Conservation (phyloP, 2,113 vertebrate species). For the Candoia aspera region DNA sequence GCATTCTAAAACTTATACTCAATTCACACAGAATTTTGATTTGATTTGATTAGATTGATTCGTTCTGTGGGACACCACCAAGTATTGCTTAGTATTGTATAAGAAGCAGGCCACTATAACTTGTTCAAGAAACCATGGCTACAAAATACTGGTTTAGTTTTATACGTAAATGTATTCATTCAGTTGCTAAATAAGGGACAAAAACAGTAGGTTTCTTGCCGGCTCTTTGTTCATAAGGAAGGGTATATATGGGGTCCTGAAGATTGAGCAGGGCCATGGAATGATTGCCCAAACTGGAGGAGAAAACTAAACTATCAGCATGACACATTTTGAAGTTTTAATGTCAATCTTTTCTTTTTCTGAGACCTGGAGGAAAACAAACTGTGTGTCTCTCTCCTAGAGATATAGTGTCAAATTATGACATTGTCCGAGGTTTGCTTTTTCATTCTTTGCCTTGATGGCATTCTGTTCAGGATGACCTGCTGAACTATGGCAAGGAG, state of each 20-base stretch:
- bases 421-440: constrained; percentile 1
- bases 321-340: not conserved
- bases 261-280: not conserved
- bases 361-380: not conserved
- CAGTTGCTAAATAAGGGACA: not conserved
- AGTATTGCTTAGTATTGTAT: not conserved
- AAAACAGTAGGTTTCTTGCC: not conserved
- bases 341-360: not conserved
- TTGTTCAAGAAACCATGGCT: not conserved
- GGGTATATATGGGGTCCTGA: not conserved
- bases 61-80: not conserved
- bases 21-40: not conserved
- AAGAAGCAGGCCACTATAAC: not conserved
- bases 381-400: not conserved
- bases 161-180: not conserved
- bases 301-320: not conserved
- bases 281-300: not conserved
- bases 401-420: not conserved
- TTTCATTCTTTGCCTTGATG: constrained; percentile 1
- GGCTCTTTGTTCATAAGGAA: not conserved
- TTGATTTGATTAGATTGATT: not conserved
- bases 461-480: not conserved
- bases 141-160: not conserved
- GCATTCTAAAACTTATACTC: not conserved
- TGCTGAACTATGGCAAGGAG: not conserved